A percentile compares a stretch with the other conserved stretches of the same genome.
phyloP scores from a whole-genome alignment of 2,888 invertebrate genomes.

The Epiperipatus broadwayi region DNA sequence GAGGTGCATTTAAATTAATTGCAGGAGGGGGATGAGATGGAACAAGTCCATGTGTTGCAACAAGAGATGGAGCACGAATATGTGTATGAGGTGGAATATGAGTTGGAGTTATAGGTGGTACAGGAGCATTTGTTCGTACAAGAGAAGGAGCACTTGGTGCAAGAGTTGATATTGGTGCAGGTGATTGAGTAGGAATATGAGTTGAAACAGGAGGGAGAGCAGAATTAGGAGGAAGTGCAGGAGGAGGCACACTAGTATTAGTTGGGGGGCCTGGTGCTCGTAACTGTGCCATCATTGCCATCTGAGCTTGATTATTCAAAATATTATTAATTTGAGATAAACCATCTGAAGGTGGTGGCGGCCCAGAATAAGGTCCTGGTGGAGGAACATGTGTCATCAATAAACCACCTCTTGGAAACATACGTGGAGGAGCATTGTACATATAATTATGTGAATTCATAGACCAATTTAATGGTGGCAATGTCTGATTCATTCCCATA shows the following conservation, averaged over 20 bases:
- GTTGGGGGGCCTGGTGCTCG: slow-evolving; percentile 15
- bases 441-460: too few species aligned
- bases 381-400: slow-evolving; percentile 19
- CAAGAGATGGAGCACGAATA: slow-evolving; percentile 9
- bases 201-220: slow-evolving; percentile 17
- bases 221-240: slow-evolving; percentile 12
- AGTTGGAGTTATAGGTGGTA: slow-evolving; percentile 18
- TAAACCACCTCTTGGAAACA: too few species aligned
- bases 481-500: too few species aligned
- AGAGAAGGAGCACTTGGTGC: background rate
- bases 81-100: slow-evolving; percentile 16
- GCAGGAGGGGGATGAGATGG: slow-evolving; percentile 19
- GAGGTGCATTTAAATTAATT: slow-evolving; percentile 8
- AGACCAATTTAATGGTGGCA: too few species aligned
- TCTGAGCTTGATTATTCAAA: too few species aligned
- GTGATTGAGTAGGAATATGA: slow-evolving; percentile 17
- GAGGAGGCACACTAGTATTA: slow-evolving; percentile 15
- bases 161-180: slow-evolving; percentile 13
- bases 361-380: slow-evolving; percentile 16
- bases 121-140: background rate
- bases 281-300: slow-evolving; percentile 12
- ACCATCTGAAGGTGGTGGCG: slow-evolving; percentile 17
- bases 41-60: slow-evolving; percentile 18
- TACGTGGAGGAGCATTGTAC: too few species aligned
- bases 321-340: too few species aligned